These are phyloP conservation scores for Cheilinus undulatus DNA, from an alignment of 2,113 vertebrate species.

Conservation along the genomic window DNA sequence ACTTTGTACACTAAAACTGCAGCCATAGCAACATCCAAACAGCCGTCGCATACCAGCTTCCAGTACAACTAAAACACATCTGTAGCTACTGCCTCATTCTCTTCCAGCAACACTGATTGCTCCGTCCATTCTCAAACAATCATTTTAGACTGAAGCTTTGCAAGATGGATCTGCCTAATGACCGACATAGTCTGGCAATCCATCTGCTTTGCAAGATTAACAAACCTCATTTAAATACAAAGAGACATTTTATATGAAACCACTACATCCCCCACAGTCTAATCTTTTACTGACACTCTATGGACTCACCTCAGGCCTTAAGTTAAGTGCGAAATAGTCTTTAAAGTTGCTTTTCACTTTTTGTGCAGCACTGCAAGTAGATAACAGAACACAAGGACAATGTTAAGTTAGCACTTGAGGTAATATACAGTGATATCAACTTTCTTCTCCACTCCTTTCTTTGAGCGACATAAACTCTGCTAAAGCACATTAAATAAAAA, in stretches of 20 bases:
- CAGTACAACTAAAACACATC: no score
- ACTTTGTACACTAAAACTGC: no score
- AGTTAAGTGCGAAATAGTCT: constrained; percentile 16
- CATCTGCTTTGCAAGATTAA: no score
- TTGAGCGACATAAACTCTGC: neutral
- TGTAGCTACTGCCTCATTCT: no score
- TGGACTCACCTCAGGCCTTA: constrained; percentile 26
- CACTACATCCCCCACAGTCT: constrained; percentile 29
- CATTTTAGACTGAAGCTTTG: no score
- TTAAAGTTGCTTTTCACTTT: constrained; percentile 36
- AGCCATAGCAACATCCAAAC: no score
- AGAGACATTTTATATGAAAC: constrained; percentile 52
- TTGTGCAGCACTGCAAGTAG: constrained; percentile 8
- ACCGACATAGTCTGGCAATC: no score
- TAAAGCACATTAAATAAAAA: constrained; percentile 6
- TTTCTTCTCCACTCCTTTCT: constrained; percentile 5
- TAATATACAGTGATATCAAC: constrained; percentile 13
- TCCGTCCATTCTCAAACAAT: no score
- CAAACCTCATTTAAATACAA: no score
- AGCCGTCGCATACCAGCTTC: no score
- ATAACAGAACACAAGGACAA: neutral
- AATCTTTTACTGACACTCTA: constrained; percentile 40
- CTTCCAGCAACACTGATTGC: no score
- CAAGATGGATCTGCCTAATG: no score
- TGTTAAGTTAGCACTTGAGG: neutral